Evolutionary conservation across 2,113 vertebrate species (phyloP).

Genomic region (Heptranchias perlo): DNA sequence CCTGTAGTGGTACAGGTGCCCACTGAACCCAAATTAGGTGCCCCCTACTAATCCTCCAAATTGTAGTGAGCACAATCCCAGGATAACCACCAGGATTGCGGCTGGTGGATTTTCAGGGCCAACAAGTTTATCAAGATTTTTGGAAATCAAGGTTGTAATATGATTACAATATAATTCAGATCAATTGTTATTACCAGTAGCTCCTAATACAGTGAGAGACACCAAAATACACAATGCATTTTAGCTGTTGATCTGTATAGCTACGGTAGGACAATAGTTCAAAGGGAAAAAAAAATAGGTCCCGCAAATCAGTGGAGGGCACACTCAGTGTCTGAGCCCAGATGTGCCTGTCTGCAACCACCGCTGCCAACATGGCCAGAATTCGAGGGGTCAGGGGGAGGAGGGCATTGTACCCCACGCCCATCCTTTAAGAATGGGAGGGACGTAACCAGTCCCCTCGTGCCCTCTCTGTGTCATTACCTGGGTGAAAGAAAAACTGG

Average conservation of each 20-base stretch:
- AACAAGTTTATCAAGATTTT: not conserved
- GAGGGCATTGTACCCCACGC: not conserved
- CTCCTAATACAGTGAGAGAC: not conserved
- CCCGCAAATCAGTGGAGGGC: not conserved
- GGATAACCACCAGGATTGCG: no score
- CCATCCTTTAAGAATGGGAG: not conserved
- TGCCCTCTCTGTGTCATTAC: not conserved
- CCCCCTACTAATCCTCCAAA: not conserved
- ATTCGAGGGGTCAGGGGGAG: no score
- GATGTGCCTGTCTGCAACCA: not conserved
- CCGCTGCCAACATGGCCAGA: not conserved
- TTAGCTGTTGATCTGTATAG: not conserved
- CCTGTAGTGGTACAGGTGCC: no score
- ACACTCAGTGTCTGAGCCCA: not conserved
- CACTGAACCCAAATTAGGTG: no score
- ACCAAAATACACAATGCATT: not conserved
- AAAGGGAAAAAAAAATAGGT: not conserved
- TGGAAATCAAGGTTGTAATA: not conserved
- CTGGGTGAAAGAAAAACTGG: not conserved
- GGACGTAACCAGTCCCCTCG: not conserved
- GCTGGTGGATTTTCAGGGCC: not conserved
- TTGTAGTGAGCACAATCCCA: not conserved
- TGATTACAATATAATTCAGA: not conserved
- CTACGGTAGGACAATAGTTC: not conserved
- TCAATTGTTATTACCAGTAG: not conserved